These are phyloP conservation scores for Hipposideros armiger DNA, from an alignment of 2,113 vertebrate genomes.

Conservation along the genomic window DNA sequence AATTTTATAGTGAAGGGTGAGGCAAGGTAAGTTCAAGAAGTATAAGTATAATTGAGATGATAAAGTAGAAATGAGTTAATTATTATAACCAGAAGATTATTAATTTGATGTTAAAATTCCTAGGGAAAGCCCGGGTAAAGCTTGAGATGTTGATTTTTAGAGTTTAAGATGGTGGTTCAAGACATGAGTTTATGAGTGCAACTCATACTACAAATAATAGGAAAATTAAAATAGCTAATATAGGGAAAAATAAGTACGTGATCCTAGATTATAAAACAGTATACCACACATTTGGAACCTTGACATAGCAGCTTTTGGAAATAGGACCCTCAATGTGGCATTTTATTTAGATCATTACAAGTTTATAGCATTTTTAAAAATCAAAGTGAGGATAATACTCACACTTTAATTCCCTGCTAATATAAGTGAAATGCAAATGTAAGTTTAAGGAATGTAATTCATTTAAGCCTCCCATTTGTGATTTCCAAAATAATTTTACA, in stretches of 20 bases:
- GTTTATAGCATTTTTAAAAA: not conserved
- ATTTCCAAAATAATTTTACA: slow-evolving; percentile 35
- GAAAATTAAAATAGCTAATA: not conserved
- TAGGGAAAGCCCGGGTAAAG: not conserved
- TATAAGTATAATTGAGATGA: not conserved
- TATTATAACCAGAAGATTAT: not conserved
- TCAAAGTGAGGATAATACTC: not conserved
- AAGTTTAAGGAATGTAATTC: slow-evolving; percentile 20
- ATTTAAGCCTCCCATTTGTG: not conserved
- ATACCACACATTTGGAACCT: not conserved
- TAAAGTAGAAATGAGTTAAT: not conserved
- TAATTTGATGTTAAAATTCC: not conserved
- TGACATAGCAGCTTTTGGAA: not conserved
- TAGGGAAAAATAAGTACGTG: not conserved
- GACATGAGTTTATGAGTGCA: not conserved
- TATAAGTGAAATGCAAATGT: not conserved
- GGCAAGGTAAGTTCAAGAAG: not conserved
- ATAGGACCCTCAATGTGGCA: not conserved
- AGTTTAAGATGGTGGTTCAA: slow-evolving; percentile 22
- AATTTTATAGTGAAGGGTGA: not conserved
- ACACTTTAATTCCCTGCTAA: not conserved
- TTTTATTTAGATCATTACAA: slow-evolving; percentile 42
- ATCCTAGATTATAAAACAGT: not conserved
- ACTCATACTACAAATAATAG: not conserved
- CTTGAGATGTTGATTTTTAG: not conserved